Percentiles rank a stretch among this genome's conserved stretches.
Evolutionary conservation across 2,888 invertebrate genomes (phyloP).

Genomic region (Rapana venosa): DNA sequence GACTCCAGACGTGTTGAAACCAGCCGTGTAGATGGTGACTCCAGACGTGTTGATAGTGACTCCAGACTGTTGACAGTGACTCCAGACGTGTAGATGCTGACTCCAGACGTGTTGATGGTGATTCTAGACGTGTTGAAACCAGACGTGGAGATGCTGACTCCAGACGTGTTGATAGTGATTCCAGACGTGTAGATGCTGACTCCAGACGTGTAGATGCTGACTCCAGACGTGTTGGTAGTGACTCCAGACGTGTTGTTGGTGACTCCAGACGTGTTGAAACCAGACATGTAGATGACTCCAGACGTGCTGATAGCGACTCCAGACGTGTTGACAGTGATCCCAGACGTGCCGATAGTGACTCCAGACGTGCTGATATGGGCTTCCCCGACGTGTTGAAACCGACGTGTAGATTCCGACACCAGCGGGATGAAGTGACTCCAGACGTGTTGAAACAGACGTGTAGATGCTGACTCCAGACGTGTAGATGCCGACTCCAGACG

Average conservation of each 20-base stretch:
- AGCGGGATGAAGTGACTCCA: neutral
- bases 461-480: conserved; percentile 4
- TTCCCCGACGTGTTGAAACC: neutral
- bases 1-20: no score
- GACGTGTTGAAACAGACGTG: neutral
- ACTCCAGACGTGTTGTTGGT: neutral
- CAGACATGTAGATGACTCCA: neutral
- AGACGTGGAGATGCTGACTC: neutral
- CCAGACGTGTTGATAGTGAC: neutral
- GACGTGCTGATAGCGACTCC: neutral
- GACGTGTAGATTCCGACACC: neutral
- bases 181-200: conserved; percentile 5
- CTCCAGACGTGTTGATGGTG: neutral
- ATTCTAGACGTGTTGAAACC: neutral
- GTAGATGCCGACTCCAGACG: neutral
- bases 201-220: neutral
- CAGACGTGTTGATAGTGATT: conserved; percentile 1
- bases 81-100: neutral
- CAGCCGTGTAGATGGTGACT: neutral
- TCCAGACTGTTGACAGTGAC: neutral
- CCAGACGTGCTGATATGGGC: neutral
- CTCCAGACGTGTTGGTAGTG: neutral
- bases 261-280: no score
- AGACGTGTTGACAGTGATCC: neutral
- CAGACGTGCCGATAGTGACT: neutral